Evolutionary conservation across 2,113 vertebrate species (phyloP), one percentile per base, ranked within the genome.

Genomic region (Malurus alboscapulatus): DNA sequence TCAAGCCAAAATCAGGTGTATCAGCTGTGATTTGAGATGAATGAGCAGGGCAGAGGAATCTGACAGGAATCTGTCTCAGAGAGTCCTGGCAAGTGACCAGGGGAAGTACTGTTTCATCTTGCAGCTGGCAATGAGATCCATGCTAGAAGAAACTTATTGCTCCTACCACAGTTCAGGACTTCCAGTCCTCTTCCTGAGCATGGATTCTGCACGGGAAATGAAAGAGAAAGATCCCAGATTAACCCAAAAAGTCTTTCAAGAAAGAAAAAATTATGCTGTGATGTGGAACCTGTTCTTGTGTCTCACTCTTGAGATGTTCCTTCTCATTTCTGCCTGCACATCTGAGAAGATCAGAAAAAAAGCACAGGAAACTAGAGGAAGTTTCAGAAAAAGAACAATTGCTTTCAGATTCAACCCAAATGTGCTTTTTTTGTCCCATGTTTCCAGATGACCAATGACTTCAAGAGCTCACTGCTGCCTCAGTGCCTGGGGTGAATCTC

Each of bases 251-350:
- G 5, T 53, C 11, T 87, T 84, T 17, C 47, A 81, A 81, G 8
- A 32, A 87, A 69, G 47, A 47, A 32, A 76, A 88, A 86, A 77
- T 36, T 5, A 51, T 66, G 30, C 7, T 48, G 18, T 58, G 15
- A 80, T 0, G 0, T 50, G 57, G 66, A 91, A 80, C 9, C 9
- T 80, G 22, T 58, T 7, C 25, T 30, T 3, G 0, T 30, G 57
- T 51, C 19, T 32, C 27, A 29, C 20, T 47, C 38, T 78, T 6
- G 4, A 76, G 76, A 50, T 59, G 11, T 8, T 75, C 9, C 75
- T 84, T 55, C 27, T 27, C n/a, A 27, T 71, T 75, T 34, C 73
- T 87, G 18, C n/a, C 44, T 67, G 38, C 29, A 29, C 29, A 59
- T 63, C 30, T 75, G 18, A 17, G 15, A 63, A 67, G 16, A 40